Percentiles rank a stretch among this genome's conserved stretches.
Evolutionary conservation across 2,113 vertebrate species (phyloP).

Genomic region (Microtus richardsoni): DNA sequence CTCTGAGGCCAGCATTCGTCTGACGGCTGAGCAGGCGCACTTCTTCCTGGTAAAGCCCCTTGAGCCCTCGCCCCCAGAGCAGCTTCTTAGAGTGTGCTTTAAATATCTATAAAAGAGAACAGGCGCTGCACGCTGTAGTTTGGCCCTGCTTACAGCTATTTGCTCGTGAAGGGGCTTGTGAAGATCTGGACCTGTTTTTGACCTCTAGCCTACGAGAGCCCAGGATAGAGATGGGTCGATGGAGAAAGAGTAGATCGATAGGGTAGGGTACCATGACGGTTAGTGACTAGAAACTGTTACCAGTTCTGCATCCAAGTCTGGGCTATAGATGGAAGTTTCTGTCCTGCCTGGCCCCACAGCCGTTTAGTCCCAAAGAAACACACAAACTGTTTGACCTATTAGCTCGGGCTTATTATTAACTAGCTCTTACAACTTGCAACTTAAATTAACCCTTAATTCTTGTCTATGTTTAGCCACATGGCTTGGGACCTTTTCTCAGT

Average conservation of each 20-base stretch:
- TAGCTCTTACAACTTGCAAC: no score
- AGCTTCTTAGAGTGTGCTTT: neutral
- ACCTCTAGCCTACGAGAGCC: neutral
- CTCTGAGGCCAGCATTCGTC: conserved; percentile 88
- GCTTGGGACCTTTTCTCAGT: no score
- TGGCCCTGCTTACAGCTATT: neutral
- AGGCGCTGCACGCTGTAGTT: neutral
- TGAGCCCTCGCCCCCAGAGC: fast-evolving
- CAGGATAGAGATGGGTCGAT: neutral
- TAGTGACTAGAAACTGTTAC: neutral
- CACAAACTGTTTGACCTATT: no score
- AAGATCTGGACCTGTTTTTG: neutral
- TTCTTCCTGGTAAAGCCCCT: conserved; percentile 93
- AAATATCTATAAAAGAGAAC: neutral
- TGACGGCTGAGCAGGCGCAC: conserved; percentile 88
- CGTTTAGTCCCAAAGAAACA: no score
- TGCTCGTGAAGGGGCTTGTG: neutral
- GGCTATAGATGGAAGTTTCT: neutral
- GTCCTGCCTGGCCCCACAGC: no score
- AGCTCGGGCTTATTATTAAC: no score
- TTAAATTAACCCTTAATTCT: no score
- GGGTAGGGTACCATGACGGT: no score
- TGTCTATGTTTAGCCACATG: no score
- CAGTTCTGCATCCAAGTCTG: fast-evolving
- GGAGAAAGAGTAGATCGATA: fast-evolving